A percentile compares a stretch with the other conserved stretches of the same genome.
Evolutionary conservation across 2,888 invertebrate genomes (phyloP).

Genomic region (Phengaris arion): DNA sequence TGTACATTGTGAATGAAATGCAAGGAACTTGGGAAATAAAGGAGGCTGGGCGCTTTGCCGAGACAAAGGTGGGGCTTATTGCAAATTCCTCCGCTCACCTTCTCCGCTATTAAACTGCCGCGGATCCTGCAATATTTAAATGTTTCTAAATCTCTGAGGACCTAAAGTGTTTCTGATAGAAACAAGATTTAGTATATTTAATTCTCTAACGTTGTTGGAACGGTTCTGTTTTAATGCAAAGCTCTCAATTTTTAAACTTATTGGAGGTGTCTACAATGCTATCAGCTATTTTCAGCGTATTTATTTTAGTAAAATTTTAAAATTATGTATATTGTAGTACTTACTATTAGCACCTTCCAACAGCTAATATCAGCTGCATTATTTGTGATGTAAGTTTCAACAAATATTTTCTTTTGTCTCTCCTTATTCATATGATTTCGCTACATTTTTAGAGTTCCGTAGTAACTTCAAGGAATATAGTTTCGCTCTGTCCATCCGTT

Average conservation of each 20-base stretch:
- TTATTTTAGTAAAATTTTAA: too few relatives aligned
- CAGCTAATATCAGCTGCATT: too few relatives aligned
- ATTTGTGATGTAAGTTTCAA: too few relatives aligned
- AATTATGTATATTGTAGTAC: too few relatives aligned
- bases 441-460: too few relatives aligned
- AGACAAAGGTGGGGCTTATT: slow-evolving; percentile 74
- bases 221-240: neutral
- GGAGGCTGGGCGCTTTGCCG: slow-evolving; percentile 51
- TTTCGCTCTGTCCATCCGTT: too few relatives aligned
- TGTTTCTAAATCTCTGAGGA: slow-evolving; percentile 38
- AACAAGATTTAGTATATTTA: slow-evolving; percentile 18
- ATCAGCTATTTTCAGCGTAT: too few relatives aligned
- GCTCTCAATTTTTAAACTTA: neutral
- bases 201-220: slow-evolving; percentile 14
- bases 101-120: slow-evolving; percentile 62
- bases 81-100: slow-evolving; percentile 73
- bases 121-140: slow-evolving; percentile 53
- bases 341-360: too few relatives aligned
- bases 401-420: too few relatives aligned
- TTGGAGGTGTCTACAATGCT: too few relatives aligned
- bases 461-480: too few relatives aligned
- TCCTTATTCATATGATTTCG: too few relatives aligned
- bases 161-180: slow-evolving; percentile 27
- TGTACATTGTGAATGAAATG: slow-evolving; percentile 63
- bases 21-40: slow-evolving; percentile 68